A percentile compares a stretch with the other conserved stretches of the same genome.
phyloP scores from a whole-genome alignment of 1,140 invertebrate genomes.

The Scaptomyza pallida region DNA sequence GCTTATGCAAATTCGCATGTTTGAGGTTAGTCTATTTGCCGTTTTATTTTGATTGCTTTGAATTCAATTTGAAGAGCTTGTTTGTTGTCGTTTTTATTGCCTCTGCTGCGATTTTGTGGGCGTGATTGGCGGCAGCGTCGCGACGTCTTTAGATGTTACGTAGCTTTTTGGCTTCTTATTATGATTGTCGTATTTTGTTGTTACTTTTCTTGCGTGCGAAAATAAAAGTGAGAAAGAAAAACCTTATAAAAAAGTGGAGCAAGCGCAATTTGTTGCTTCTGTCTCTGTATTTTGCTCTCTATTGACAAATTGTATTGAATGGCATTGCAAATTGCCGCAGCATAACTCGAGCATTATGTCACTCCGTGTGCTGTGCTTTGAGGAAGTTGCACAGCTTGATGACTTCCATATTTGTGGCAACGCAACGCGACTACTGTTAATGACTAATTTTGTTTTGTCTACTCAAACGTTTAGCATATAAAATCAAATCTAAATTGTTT shows the following conservation, averaged over 20 bases:
- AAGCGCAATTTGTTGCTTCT: conserved; percentile 60
- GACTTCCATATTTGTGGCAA: conserved; percentile 52
- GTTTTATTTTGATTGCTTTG: conserved; percentile 50
- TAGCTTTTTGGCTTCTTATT: conserved; percentile 20
- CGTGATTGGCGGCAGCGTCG: conserved; percentile 50
- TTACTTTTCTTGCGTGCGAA: conserved; percentile 60
- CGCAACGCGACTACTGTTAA: conserved; percentile 25
- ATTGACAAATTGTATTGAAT: conserved; percentile 74
- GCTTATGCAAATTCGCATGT: conserved; percentile 50
- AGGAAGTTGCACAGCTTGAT: conserved; percentile 45
- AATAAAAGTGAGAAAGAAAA: conserved; percentile 16
- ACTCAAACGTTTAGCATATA: conserved; percentile 52
- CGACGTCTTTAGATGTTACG: conserved; percentile 59
- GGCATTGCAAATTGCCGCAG: conserved; percentile 36
- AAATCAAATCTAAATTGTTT: conserved; percentile 35
- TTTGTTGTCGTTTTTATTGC: conserved; percentile 10
- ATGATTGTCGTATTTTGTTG: conserved; percentile 27
- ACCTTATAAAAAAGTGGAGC: conserved; percentile 61
- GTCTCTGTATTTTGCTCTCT: conserved; percentile 12
- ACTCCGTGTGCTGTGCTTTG: not conserved
- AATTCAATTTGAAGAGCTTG: conserved; percentile 40
- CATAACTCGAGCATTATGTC: conserved; percentile 46
- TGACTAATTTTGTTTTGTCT: conserved; percentile 24
- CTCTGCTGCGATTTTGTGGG: conserved; percentile 32
- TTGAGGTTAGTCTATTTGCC: conserved; percentile 40